These are phyloP conservation scores for Cromileptes altivelis DNA, from an alignment of 2,113 vertebrate species.

Conservation along the genomic window DNA sequence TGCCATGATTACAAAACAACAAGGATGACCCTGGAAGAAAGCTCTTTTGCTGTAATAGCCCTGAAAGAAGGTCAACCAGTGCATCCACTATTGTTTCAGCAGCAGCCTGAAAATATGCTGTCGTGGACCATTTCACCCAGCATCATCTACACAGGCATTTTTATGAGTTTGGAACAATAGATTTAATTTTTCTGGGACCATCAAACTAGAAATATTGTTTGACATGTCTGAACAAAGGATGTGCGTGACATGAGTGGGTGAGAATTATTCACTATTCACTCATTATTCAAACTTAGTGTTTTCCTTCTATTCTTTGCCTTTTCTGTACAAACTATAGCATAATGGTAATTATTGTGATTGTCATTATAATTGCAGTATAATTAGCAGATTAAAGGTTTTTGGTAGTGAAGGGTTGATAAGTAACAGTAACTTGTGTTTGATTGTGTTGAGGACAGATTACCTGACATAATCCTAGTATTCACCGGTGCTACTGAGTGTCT, in stretches of 20 bases:
- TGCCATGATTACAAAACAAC: slow-evolving; percentile 50
- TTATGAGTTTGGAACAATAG: background rate
- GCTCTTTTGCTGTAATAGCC: background rate
- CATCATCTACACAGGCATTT: background rate
- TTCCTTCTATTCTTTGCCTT: background rate
- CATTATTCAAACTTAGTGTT: too few relatives aligned
- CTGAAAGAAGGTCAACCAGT: slow-evolving; percentile 17
- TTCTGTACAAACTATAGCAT: background rate
- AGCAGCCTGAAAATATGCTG: background rate
- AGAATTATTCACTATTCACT: background rate
- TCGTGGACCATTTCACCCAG: background rate
- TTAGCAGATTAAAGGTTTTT: background rate
- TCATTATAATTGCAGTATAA: too few relatives aligned
- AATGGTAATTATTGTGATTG: too few relatives aligned
- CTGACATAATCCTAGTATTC: too few relatives aligned
- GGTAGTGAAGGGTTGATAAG: background rate
- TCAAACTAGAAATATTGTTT: background rate
- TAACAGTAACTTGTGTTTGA: too few relatives aligned
- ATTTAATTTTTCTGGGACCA: background rate
- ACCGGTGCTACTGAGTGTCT: too few relatives aligned
- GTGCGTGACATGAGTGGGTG: background rate
- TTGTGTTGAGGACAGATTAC: too few relatives aligned
- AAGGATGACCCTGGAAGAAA: slow-evolving; percentile 3
- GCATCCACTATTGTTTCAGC: slow-evolving; percentile 36
- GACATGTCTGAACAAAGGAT: background rate